Conservation (phyloP, 2,888 invertebrate genomes). For the Tortricodes alternella region DNA sequence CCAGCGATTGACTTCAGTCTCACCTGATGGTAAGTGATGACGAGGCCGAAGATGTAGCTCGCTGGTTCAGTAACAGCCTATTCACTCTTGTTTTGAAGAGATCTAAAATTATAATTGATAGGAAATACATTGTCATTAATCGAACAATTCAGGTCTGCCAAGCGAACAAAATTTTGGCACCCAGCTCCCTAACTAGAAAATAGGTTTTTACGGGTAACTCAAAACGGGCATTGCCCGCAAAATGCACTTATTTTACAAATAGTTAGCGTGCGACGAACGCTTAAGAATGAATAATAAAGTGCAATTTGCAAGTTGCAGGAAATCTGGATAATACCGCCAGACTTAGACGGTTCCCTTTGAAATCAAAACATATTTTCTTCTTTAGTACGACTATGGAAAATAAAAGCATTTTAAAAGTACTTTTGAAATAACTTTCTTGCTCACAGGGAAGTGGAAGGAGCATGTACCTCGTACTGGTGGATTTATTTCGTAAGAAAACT, state of each 20-base stretch:
- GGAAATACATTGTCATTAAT: no score
- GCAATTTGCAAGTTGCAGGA: constrained; percentile 30
- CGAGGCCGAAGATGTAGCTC: no score
- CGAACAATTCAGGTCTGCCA: no score
- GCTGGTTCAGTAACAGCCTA: no score
- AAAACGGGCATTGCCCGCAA: constrained; percentile 2
- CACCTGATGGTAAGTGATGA: no score
- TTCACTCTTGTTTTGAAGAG: no score
- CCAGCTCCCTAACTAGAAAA: constrained; percentile 5
- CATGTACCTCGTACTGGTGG: no score
- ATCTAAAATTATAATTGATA: no score
- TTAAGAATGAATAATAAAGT: constrained; percentile 29
- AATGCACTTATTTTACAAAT: constrained; percentile 19
- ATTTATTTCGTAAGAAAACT: no score
- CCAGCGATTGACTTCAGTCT: no score
- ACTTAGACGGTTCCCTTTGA: constrained; percentile 28
- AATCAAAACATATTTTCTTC: constrained; percentile 31
- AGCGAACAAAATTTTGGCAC: no score
- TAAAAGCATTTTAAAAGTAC: constrained; percentile 5
- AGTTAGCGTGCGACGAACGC: constrained; percentile 6
- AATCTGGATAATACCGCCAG: constrained; percentile 22
- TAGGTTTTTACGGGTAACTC: constrained; percentile 4
- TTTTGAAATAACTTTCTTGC: constrained; percentile 19
- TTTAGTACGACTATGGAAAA: constrained; percentile 15
- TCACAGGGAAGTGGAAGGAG: constrained; percentile 3